phyloP scores from a whole-genome alignment of 2,888 invertebrate species.

The Idaea straminata region DNA sequence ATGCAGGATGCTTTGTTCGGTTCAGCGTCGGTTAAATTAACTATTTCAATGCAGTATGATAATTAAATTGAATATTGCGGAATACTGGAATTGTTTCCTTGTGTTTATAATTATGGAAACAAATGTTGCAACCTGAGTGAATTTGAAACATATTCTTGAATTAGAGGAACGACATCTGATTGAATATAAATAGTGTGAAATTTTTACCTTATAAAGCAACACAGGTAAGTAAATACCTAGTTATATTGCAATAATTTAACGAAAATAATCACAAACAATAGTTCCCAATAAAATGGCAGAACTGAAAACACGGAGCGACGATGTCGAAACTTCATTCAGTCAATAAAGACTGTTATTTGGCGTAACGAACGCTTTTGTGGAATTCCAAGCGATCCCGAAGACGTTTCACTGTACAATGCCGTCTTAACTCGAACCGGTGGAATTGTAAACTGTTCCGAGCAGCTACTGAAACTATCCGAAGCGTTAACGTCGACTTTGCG shows the following conservation, averaged over 20 bases:
- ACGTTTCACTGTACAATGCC: constrained; percentile 39
- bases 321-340: constrained; percentile 41
- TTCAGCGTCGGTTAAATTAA: neutral
- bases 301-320: constrained; percentile 30
- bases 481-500: constrained; percentile 32
- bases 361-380: constrained; percentile 53
- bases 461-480: constrained; percentile 35
- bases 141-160: neutral
- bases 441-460: constrained; percentile 23
- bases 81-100: constrained; percentile 21
- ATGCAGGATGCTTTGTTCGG: neutral
- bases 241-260: neutral
- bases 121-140: neutral
- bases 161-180: neutral
- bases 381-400: constrained; percentile 41
- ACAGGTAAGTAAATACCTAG: neutral
- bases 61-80: constrained; percentile 30
- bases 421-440: constrained; percentile 26
- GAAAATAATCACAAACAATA: constrained; percentile 10
- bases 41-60: constrained; percentile 18
- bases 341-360: constrained; percentile 50
- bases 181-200: too few relatives aligned
- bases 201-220: too few relatives aligned
- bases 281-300: constrained; percentile 20
- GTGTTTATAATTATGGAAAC: neutral